Conservation (phyloP, 2,888 invertebrate species). For the Rotaria macrura region DNA sequence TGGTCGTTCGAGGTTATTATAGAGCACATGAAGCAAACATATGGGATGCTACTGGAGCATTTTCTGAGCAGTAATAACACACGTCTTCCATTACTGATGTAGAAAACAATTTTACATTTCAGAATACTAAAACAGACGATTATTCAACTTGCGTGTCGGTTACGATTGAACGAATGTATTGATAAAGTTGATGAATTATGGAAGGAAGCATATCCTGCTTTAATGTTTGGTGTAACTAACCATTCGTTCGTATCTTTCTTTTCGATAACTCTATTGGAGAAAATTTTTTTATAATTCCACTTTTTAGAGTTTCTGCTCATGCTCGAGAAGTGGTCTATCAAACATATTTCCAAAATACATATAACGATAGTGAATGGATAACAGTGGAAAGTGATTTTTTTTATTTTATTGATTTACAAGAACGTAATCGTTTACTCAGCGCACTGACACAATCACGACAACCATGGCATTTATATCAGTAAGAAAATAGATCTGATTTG, state of each 20-base stretch:
- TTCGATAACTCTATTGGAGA: neutral
- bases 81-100: neutral
- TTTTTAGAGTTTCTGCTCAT: constrained; percentile 20
- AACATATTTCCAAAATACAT: constrained; percentile 29
- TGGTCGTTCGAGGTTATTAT: neutral
- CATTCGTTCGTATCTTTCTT: neutral
- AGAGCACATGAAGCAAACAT: neutral
- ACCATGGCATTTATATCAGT: constrained; percentile 27
- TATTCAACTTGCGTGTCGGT: constrained; percentile 26
- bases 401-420: constrained; percentile 24
- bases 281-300: neutral
- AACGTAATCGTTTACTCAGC: constrained; percentile 24
- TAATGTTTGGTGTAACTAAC: neutral
- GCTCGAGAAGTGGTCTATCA: constrained; percentile 25
- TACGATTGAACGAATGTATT: constrained; percentile 26
- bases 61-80: neutral
- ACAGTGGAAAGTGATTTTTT: neutral
- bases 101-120: neutral
- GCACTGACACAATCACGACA: constrained; percentile 24
- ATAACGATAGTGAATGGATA: constrained; percentile 26
- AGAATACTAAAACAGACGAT: constrained; percentile 29
- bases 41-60: neutral
- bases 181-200: constrained; percentile 20
- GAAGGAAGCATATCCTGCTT: neutral
- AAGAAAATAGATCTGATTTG: neutral